These are phyloP conservation scores for Lophura nycthemera DNA, from an alignment of 2,113 vertebrate species.

Conservation along the genomic window DNA sequence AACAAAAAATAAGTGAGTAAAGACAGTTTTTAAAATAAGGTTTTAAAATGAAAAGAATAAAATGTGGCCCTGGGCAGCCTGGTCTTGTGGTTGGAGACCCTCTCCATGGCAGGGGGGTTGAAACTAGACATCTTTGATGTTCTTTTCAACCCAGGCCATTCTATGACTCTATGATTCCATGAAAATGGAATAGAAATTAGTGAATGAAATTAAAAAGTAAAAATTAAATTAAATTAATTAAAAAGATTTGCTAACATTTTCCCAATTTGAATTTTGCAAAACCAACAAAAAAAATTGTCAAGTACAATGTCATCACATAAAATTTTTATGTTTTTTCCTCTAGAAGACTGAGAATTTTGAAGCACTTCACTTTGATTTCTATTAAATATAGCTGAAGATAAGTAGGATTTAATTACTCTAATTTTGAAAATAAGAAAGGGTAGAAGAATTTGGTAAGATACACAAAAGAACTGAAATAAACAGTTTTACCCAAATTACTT, in stretches of 20 bases:
- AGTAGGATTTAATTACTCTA: neutral
- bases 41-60: neutral
- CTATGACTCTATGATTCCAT: no score
- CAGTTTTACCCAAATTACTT: neutral
- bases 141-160: no score
- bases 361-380: neutral
- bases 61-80: neutral
- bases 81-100: no score
- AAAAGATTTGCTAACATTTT: neutral
- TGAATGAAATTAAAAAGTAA: neutral
- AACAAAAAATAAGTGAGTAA: neutral
- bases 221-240: no score
- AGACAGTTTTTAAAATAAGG: rapidly evolving
- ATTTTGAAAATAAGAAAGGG: neutral
- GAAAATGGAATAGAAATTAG: neutral
- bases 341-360: neutral
- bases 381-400: neutral
- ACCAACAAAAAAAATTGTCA: neutral
- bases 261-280: neutral
- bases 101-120: no score
- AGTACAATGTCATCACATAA: neutral
- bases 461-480: neutral
- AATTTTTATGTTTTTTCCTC: neutral
- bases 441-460: neutral
- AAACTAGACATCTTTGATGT: no score